These are phyloP conservation scores for Eciton burchellii DNA, from an alignment of 1,140 invertebrate species.

Conservation along the genomic window DNA sequence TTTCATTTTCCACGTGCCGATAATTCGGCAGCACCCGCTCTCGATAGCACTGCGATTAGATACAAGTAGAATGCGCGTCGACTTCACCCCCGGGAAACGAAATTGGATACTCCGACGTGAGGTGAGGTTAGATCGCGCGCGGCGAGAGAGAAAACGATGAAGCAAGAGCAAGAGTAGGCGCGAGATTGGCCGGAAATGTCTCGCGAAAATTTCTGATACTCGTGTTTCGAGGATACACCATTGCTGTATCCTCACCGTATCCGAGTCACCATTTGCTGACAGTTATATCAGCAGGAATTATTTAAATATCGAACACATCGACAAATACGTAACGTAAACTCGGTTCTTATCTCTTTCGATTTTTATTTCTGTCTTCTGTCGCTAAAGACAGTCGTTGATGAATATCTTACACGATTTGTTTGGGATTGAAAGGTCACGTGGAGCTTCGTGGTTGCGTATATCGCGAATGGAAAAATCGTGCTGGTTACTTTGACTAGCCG, in stretches of 20 bases:
- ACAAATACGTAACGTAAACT: slow-evolving; percentile 16
- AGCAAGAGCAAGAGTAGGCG: neutral
- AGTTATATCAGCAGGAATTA: no score
- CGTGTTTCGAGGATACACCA: neutral
- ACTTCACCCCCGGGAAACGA: slow-evolving; percentile 31
- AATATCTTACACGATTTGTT: no score
- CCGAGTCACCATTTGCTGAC: no score
- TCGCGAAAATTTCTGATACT: slow-evolving; percentile 7
- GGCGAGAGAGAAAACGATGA: neutral
- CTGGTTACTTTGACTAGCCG: neutral
- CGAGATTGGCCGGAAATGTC: neutral
- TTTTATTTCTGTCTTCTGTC: no score
- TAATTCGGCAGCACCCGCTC: slow-evolving; percentile 16
- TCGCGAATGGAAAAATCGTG: slow-evolving; percentile 11
- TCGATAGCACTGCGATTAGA: slow-evolving; percentile 21
- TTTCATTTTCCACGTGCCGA: slow-evolving; percentile 47
- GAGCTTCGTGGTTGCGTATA: neutral
- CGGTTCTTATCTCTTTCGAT: neutral
- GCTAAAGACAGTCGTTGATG: no score
- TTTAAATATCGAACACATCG: neutral
- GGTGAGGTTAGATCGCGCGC: neutral
- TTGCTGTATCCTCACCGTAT: no score
- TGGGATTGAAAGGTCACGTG: neutral
- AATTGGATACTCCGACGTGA: slow-evolving; percentile 26
- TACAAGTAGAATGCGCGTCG: neutral